Evolutionary conservation across 2,888 invertebrate genomes (phyloP), one percentile per base, ranked within the genome.

Genomic region (Opisthograptis luteolata): DNA sequence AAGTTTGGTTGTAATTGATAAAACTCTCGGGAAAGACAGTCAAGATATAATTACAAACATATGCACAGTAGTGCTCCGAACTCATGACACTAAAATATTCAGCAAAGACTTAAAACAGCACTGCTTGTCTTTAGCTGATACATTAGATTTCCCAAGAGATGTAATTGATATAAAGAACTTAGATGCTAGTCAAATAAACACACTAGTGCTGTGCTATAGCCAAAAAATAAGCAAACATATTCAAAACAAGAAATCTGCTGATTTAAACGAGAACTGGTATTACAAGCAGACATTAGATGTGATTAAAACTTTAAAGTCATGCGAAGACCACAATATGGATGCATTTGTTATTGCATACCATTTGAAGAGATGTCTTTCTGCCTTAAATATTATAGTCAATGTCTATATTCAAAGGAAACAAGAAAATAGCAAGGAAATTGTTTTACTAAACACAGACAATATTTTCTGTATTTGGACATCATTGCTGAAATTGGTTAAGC

Each of bases 111-210:
- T 87, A 13, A 81, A 74, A 62, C 57, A 76, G 6, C 62, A 72
- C 47, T 85, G 87, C 55, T 67, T 88, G 37, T 70, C 71, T 28
- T 55, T 84, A 36, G 79, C 76, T 52, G 66, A 66, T 46, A 59
- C 57, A 25, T 31, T 87, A 5, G 63, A 76, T 8, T 68, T 84
- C 14, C 68, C 82, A 12, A 62, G 62, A 56, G 66, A 80, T 25
- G 40, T 81, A 15, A 56, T 82, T 27, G 66, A 71, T 34, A 58
- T 88, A 42, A 66, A 73, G 30, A 75, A 74, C 42, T 73, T 76
- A 62, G 73, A 77, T 66, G 62, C 68, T 4, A 56, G 24, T 56
- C 79, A 86, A 69, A 81, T 87, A 56, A 72, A 82, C 52, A 65
- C 66, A 35, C 22, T 88, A 15, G 55, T 62, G 32, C 64, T 78